Base-by-base conservation (phyloP, 2,888 invertebrate genomes). In the Tiliacea aurago region DNA sequence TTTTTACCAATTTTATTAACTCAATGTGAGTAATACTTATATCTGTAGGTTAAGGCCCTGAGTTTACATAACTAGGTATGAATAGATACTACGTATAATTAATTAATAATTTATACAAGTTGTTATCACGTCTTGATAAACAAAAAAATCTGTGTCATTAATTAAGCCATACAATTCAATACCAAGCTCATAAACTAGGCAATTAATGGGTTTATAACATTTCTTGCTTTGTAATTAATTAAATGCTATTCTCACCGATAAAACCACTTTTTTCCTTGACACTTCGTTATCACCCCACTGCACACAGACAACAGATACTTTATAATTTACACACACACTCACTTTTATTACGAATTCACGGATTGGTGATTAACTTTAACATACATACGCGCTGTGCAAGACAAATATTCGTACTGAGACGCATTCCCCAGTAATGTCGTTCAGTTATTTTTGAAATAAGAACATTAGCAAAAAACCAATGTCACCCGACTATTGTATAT, bases 361-460 rank as follows among this genome's bases (percentile, higher is more conserved):
- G 72, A 84, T 82, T 80, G 66, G 61, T 68, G 75, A 78, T 78
- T 83, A 83, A 86, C 84, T 85, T 81, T 55, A 67, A 72, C 75
- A 81, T 71, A 85, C 79, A 83, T 85, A 86, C 88, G 84, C 84
- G 94, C 84, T 77, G 87, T 86, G 75, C 91, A 90, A 94, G 90
- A 87, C 90, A 91, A 93, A 93, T 92, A 91, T 90, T 80, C 82
- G 78, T 93, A 95, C 96, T 95, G 94, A 94, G 89, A 82, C 83
- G 85, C 89, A 88, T 88, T 89, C 89, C 86, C 90, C 87, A 87
- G 88, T 87, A 90, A 90, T 89, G 87, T 85, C 89, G 89, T 91
- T 88, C 84, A 83, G 90, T 88, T 92, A 87, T 93, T 94, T 94
- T 93, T 94, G 91, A 91, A 93, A 77, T 71, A 61, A 92, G 89